Evolutionary conservation across 2,888 invertebrate genomes (phyloP).

Genomic region (Prosapia bicincta): DNA sequence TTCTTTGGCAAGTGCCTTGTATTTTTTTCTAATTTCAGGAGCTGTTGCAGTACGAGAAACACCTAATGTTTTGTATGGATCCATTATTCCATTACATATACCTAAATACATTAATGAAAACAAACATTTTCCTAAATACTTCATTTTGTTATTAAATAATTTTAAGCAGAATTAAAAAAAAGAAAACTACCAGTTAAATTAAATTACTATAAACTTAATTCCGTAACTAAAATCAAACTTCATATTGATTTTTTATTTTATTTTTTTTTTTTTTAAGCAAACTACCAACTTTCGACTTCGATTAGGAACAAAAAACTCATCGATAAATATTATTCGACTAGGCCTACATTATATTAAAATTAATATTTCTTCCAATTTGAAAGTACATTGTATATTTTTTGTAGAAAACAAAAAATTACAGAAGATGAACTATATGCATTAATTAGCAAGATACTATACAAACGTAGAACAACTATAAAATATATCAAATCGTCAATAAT

Average conservation of each 20-base stretch:
- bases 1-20: conserved; percentile 85
- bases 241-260: not conserved
- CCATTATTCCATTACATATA: conserved; percentile 41
- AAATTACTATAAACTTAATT: not conserved
- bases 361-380: too few species aligned
- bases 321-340: too few species aligned
- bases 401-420: too few species aligned
- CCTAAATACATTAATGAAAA: conserved; percentile 17
- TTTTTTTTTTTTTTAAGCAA: too few species aligned
- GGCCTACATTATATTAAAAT: too few species aligned
- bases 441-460: too few species aligned
- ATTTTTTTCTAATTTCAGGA: conserved; percentile 83
- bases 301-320: too few species aligned
- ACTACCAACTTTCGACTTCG: too few species aligned
- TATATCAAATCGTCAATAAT: too few species aligned
- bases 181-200: not conserved
- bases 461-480: too few species aligned
- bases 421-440: too few species aligned
- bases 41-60: conserved; percentile 68
- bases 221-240: not conserved
- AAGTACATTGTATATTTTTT: too few species aligned
- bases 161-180: not conserved
- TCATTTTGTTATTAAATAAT: conserved; percentile 15
- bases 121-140: conserved; percentile 20
- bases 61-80: conserved; percentile 84